Percentiles rank a stretch among this genome's conserved stretches.
Evolutionary conservation across 1,140 invertebrate species (phyloP).

Genomic region (Atopsyche davidsoni): DNA sequence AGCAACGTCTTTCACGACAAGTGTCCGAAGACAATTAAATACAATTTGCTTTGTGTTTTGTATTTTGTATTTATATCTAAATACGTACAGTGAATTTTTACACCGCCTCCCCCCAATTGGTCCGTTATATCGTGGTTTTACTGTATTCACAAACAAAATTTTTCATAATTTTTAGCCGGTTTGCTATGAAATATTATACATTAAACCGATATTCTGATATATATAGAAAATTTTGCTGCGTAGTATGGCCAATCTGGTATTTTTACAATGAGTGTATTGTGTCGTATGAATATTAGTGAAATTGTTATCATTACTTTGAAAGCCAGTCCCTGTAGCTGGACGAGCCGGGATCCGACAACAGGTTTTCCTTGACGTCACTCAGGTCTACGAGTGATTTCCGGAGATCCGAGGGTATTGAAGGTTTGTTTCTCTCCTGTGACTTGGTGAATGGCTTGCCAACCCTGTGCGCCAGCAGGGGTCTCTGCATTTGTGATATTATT

Average conservation of each 20-base stretch:
- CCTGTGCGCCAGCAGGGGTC: constrained; percentile 41
- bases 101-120: too few relatives aligned
- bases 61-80: too few relatives aligned
- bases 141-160: too few relatives aligned
- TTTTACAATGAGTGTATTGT: constrained; percentile 26
- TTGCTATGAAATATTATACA: too few relatives aligned
- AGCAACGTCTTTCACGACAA: too few relatives aligned
- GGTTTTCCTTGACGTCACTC: constrained; percentile 44
- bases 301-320: constrained; percentile 44
- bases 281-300: constrained; percentile 4
- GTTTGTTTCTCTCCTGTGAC: constrained; percentile 12
- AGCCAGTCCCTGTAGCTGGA: constrained; percentile 58
- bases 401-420: neutral
- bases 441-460: constrained; percentile 32
- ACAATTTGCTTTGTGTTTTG: too few relatives aligned
- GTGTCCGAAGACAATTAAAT: too few relatives aligned
- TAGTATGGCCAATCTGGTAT: constrained; percentile 14
- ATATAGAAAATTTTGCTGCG: constrained; percentile 7
- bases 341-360: constrained; percentile 56
- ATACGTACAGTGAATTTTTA: too few relatives aligned
- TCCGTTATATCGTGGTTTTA: too few relatives aligned
- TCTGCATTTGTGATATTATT: constrained; percentile 51
- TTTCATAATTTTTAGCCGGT: too few relatives aligned
- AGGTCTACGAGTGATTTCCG: constrained; percentile 22
- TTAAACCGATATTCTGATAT: too few relatives aligned